Base-by-base conservation (phyloP, 2,888 invertebrate genomes). In the Dione vanillae region DNA sequence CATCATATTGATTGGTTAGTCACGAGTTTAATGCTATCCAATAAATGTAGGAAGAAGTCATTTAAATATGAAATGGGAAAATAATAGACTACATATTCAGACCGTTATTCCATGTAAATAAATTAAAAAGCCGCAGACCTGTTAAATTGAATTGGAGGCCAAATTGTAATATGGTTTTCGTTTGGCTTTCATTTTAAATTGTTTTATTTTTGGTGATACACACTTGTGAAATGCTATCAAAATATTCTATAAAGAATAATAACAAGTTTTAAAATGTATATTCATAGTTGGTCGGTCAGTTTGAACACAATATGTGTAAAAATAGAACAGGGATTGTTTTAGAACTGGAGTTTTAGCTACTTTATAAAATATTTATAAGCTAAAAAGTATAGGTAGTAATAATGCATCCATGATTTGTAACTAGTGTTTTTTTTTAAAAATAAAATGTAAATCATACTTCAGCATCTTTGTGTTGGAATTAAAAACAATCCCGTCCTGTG, bases 51-150 rank as follows among this genome's bases (percentile, higher is more conserved):
- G 16, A 45, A 27, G 43, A 27, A 27, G 27, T 16, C 27, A 61
- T 61, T 61, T 61, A 45, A 45, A 61, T 61, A 35, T 45, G 27
- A 61, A 61, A 51, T 19, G 49, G 47, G 16, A 37, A 51, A 49
- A 49, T 49, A 64, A 51, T 64, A 64, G 20, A 51, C 37, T 62
- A 62, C 49, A 37, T 64, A 64, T 51, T 51, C 20, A 35, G 16
- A 37, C 37, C 47, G 64, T 51, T 64, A 51, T 64, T 64, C 40
- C 49, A 51, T 51, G 49, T 64, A 51, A 64, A 64, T 64, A 64
- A 64, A 64, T 64, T 64, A 64, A 64, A 64, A 64, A 51, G 14
- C 64, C 64, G 64, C 64, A 64, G 64, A 49, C 47, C 49, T 64
- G 64, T 47, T 64, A 40, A 64, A 64, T 64, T 64, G 64, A 64